These are phyloP conservation scores for Rhagonycha fulva DNA, from an alignment of 2,888 invertebrate genomes.

Conservation along the genomic window DNA sequence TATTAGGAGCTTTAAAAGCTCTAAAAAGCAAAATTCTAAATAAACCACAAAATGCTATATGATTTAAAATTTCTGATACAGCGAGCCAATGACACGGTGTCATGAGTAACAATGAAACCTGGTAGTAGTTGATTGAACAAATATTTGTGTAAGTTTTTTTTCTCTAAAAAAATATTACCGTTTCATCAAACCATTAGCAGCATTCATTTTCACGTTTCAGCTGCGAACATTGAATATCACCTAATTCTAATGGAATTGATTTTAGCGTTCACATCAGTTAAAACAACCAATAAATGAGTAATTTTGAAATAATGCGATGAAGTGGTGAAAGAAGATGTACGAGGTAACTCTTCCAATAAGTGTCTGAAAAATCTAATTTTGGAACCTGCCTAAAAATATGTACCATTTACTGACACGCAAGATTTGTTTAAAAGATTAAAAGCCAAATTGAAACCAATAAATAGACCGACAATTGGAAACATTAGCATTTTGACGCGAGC, in stretches of 20 bases:
- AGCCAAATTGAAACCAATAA: not conserved
- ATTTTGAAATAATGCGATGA: not conserved
- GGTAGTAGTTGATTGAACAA: not conserved
- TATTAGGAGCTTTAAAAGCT: not conserved
- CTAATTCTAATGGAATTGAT: not conserved
- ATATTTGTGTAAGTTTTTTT: not conserved
- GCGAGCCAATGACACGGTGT: not conserved
- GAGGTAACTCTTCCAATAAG: not conserved
- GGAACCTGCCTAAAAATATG: not conserved
- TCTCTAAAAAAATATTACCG: not conserved
- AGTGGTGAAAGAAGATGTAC: not conserved
- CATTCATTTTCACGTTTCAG: not conserved
- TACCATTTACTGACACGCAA: not conserved
- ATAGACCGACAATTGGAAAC: not conserved
- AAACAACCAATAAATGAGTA: not conserved
- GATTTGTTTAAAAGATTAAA: not conserved
- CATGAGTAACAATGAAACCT: not conserved
- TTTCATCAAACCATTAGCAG: not conserved
- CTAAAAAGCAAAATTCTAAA: not conserved
- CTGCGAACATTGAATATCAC: not conserved
- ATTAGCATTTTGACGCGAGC: not conserved
- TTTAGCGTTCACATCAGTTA: not conserved
- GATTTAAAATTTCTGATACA: not conserved
- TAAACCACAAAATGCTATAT: not conserved
- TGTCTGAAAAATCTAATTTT: not conserved